Evolutionary conservation across 2,113 vertebrate genomes (phyloP), one percentile per base, ranked within the genome.

Genomic region (Dromiciops gliroides): DNA sequence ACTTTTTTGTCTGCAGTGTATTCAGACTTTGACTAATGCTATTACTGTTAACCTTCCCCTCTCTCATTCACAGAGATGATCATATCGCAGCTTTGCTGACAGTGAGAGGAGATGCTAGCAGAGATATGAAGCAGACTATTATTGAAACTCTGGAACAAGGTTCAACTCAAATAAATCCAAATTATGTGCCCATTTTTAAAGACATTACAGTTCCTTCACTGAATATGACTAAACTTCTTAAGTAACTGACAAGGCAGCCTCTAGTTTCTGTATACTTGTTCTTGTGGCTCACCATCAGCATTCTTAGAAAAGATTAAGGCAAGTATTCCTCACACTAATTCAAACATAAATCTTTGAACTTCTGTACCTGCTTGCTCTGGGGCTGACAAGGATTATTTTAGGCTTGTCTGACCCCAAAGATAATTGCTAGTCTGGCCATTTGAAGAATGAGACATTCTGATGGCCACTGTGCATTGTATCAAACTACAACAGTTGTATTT

Each of bases 121-220:
- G 99, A 83, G 99, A 99, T 44, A 99, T 99, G 99, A 99, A 99
- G 53, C 99, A 99, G 97, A 99, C 99, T 91, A 99, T 99, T 97
- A 99, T 99, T 1, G 99, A 99, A 95, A 99, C 99, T 0, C 98
- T 99, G 96, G 99, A 99, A 52, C 99, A 99, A 98, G 99, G 99
- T 93, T 97, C 99, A 0, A 98, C 99, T 24, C 98, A 98, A 51
- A 97, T 98, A 0, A 98, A 98, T 75, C 98, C 98, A 28, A 98
- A 98, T 96, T 98, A 99, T 0, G 99, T 99, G 97, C 99, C 99
- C 96, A 98, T 99, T 96, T 99, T 99, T 98, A 99, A 98, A 97
- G 99, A 99, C 96, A 99, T 99, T 94, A 95, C 98, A 0, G 99
- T 99, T 93, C 99, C 99, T 88, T 99, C 99, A 90, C 98, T 99